phyloP scores from a whole-genome alignment of 2,888 invertebrate genomes.

The Leuctra nigra region DNA sequence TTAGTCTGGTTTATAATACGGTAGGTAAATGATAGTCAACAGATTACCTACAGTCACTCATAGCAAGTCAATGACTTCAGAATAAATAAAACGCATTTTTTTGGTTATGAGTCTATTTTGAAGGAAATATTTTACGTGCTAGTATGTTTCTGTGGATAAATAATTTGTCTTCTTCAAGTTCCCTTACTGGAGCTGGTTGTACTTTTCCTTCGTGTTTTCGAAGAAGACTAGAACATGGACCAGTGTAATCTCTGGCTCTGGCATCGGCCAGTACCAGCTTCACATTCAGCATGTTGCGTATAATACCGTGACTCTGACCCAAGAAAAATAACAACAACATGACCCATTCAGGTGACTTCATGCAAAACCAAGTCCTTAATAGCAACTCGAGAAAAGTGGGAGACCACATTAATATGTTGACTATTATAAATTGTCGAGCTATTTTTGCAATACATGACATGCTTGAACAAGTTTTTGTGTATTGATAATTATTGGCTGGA shows the following conservation, averaged over 20 bases:
- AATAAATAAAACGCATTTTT: too few species aligned
- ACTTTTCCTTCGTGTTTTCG: slow-evolving; percentile 15
- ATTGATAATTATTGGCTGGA: slow-evolving; percentile 4
- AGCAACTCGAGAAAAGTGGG: slow-evolving; percentile 34
- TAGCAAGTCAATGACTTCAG: too few species aligned
- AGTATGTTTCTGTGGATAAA: background rate
- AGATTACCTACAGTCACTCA: too few species aligned
- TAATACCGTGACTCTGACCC: slow-evolving; percentile 30
- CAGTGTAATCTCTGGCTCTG: background rate
- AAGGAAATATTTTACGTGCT: too few species aligned
- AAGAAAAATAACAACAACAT: slow-evolving; percentile 31
- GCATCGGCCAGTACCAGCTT: slow-evolving; percentile 15
- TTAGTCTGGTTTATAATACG: too few species aligned
- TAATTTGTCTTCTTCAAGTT: background rate
- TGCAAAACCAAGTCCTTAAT: slow-evolving; percentile 33
- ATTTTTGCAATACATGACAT: slow-evolving; percentile 19
- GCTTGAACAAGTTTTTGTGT: background rate
- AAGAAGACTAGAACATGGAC: background rate
- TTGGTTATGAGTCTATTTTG: too few species aligned
- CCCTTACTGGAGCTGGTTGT: too few species aligned
- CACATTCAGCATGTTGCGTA: slow-evolving; percentile 34
- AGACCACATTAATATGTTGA: slow-evolving; percentile 34
- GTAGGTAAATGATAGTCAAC: too few species aligned
- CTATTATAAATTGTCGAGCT: slow-evolving; percentile 31
- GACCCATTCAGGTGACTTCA: slow-evolving; percentile 32